A percentile compares a stretch with the other conserved stretches of the same genome.
phyloP scores from a whole-genome alignment of 1,140 invertebrate genomes.

The Steinernema feltiae region DNA sequence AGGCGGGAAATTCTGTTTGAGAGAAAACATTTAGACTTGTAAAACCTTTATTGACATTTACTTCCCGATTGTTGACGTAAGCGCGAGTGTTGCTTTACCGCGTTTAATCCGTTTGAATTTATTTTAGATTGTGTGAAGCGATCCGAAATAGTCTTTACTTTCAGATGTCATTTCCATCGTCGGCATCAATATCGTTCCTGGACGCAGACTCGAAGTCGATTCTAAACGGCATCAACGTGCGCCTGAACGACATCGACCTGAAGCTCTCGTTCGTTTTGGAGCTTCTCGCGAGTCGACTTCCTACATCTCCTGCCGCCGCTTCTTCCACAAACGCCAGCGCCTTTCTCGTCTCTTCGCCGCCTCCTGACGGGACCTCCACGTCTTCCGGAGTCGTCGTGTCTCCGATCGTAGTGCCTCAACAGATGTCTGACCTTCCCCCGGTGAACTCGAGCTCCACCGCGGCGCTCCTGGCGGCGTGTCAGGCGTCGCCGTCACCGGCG shows the following conservation, averaged over 20 bases:
- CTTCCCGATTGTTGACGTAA: too few relatives aligned
- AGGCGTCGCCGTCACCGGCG: neutral
- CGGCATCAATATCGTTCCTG: constrained; percentile 29
- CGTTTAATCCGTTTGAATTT: neutral
- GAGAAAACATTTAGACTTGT: too few relatives aligned
- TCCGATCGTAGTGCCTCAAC: too few relatives aligned
- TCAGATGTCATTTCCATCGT: constrained; percentile 1
- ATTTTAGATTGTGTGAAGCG: too few relatives aligned
- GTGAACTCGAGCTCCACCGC: neutral
- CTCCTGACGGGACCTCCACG: neutral
- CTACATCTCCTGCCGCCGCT: constrained; percentile 16
- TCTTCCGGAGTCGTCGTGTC: neutral
- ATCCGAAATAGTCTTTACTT: too few relatives aligned
- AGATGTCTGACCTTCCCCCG: neutral
- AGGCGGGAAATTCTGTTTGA: too few relatives aligned
- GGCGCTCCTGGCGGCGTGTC: neutral
- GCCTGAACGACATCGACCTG: constrained; percentile 54
- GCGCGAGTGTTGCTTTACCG: neutral
- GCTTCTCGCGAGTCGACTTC: constrained; percentile 35
- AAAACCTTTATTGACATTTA: too few relatives aligned
- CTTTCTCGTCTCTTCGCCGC: neutral
- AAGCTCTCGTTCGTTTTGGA: constrained; percentile 47
- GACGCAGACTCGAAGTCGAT: constrained; percentile 51
- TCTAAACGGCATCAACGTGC: constrained; percentile 45
- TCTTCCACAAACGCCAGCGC: constrained; percentile 4